Percentiles rank a stretch among this genome's conserved stretches.
These are phyloP conservation scores for Taenioides sp. DNA, from an alignment of 2,797 vertebrate genomes.

Conservation along the genomic window DNA sequence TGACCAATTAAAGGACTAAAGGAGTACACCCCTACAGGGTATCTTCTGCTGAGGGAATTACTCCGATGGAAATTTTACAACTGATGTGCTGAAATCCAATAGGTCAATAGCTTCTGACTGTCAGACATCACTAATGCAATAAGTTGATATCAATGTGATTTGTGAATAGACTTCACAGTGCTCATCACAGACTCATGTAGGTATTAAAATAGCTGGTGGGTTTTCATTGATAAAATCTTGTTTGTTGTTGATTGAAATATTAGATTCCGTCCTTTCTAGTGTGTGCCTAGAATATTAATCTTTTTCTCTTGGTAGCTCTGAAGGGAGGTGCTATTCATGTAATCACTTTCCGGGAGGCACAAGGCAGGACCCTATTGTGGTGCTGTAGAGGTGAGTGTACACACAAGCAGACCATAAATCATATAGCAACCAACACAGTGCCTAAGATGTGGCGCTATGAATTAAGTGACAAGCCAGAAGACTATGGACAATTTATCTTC, in stretches of 20 bases:
- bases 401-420: constrained; percentile 64
- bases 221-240: neutral
- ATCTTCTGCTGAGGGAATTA: neutral
- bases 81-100: neutral
- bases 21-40: too few relatives aligned
- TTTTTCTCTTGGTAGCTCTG: constrained; percentile 11
- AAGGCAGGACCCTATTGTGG: constrained; percentile 59
- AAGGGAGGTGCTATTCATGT: constrained; percentile 74
- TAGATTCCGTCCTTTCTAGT: constrained; percentile 59
- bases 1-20: too few relatives aligned
- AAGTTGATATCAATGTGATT: neutral
- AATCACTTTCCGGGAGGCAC: constrained; percentile 71
- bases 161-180: neutral
- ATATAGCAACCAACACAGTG: constrained; percentile 39
- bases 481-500: constrained; percentile 6
- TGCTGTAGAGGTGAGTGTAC: constrained; percentile 60
- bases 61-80: neutral
- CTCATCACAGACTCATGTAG: too few relatives aligned
- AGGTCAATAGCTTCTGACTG: neutral
- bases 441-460: constrained; percentile 41
- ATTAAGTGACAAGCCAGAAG: constrained; percentile 46
- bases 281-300: constrained; percentile 75
- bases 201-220: constrained; percentile 26
- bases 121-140: neutral
- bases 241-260: constrained; percentile 53